Evolutionary conservation across 1,140 invertebrate species (phyloP).

Genomic region (Pseudomyrmex dendroicus): DNA sequence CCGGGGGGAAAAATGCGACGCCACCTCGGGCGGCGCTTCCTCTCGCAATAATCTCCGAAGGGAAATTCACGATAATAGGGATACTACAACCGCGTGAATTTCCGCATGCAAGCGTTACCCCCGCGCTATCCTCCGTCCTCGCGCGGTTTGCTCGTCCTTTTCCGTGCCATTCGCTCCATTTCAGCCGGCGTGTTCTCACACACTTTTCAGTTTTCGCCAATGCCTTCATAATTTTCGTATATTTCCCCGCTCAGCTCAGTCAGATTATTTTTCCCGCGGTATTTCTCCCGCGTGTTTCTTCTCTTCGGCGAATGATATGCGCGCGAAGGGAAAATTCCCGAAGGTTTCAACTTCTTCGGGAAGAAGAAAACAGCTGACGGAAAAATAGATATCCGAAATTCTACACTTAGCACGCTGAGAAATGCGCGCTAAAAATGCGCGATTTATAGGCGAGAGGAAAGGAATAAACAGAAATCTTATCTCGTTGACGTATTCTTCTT

Average conservation of each 20-base stretch:
- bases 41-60: conserved; percentile 75
- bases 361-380: background rate
- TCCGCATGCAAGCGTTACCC: conserved; percentile 70
- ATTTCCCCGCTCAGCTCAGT: background rate
- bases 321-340: too few species aligned
- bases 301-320: too few species aligned
- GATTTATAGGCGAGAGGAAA: background rate
- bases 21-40: conserved; percentile 51
- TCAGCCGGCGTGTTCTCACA: conserved; percentile 29
- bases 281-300: background rate
- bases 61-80: conserved; percentile 80
- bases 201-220: conserved; percentile 9
- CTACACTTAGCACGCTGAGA: background rate
- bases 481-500: conserved; percentile 23
- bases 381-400: background rate
- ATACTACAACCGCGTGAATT: conserved; percentile 73
- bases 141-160: background rate
- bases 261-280: conserved; percentile 3
- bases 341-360: background rate
- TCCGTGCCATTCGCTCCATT: conserved; percentile 36
- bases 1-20: conserved; percentile 73
- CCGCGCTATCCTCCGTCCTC: conserved; percentile 14
- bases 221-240: conserved; percentile 37
- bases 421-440: background rate
- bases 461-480: conserved; percentile 27